A percentile compares a stretch with the other conserved stretches of the same genome.
phyloP scores from a whole-genome alignment of 2,113 vertebrate genomes.

The Andinoacara biseriatus region DNA sequence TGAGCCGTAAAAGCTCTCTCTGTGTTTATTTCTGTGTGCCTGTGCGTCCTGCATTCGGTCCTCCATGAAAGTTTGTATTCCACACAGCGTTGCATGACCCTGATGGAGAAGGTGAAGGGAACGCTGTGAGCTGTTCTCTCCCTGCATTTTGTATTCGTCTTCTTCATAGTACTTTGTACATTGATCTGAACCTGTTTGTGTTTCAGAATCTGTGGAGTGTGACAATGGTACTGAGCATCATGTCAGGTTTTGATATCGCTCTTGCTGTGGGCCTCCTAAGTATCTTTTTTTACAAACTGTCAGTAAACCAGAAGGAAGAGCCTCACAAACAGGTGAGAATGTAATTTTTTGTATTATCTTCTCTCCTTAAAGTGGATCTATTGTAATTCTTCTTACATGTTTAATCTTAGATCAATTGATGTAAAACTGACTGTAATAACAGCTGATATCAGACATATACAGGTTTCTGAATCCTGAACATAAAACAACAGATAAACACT shows the following conservation, averaged over 20 bases:
- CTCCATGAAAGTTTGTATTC: neutral
- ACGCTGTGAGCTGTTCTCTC: neutral
- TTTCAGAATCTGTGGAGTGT: neutral
- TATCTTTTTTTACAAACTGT: neutral
- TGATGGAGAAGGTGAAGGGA: rapidly evolving
- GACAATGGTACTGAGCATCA: constrained; percentile 83
- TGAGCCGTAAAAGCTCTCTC: rapidly evolving
- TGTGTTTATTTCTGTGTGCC: neutral
- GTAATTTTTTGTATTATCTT: neutral
- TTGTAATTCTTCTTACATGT: neutral
- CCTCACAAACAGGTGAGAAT: constrained; percentile 93
- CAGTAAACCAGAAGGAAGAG: constrained; percentile 93
- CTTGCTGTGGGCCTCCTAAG: constrained; percentile 83
- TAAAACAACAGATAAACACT: too few relatives aligned
- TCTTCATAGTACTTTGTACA: neutral
- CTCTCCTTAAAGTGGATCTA: neutral
- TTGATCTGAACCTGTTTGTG: neutral
- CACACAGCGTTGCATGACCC: neutral
- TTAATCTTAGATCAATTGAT: neutral
- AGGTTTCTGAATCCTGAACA: too few relatives aligned
- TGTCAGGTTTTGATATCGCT: constrained; percentile 87
- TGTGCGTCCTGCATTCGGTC: too few relatives aligned
- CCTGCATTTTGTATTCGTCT: neutral
- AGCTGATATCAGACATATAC: too few relatives aligned
- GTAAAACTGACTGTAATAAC: neutral